Evolutionary conservation across 1,140 invertebrate species (phyloP), one percentile per base, ranked within the genome.

Genomic region (Hermetia illucens): DNA sequence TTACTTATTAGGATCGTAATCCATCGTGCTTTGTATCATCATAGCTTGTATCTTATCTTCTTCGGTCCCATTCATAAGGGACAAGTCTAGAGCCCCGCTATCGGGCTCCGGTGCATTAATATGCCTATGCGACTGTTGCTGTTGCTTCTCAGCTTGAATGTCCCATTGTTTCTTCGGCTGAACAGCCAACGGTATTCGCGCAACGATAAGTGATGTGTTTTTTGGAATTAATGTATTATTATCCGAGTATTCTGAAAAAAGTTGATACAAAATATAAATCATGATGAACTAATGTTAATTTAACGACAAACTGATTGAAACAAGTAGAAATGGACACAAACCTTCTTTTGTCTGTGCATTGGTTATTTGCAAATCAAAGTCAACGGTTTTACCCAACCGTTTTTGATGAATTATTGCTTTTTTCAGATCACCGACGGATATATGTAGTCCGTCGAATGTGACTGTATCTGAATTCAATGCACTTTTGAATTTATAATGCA

Each of bases 401-500:
- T 96, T 96, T 59, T 96, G 91, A 53, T 92, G 83, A 43, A 93
- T 79, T 45, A 98, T 97, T 30, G 84, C 78, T 52, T 88, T 85
- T 64, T 97, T 97, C 34, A 97, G 69, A 60, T 98, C 93, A 16
- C 75, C 79, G 44, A 96, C 81, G 31, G 89, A 91, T 53, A 98
- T 96, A 57, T 94, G 84, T 21, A 97, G 68, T 30, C 92, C 92
- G 75, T 98, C 93, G 61, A 98, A 96, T 16, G 86, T 92, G 31
- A 97, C 79, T 4, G 91, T 94, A 58, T 95, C 90, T 68, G 83
- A 94, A 55, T 94, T 85, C 49, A 92, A 71, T 34, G 86, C 82
- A 50, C 88, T 91, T 68, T 95, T 96, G 59, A 98, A 97, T 66
- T 97, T 97, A 65, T 97, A 98, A 65, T 97, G 91, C 41, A 98